A percentile compares a stretch with the other conserved stretches of the same genome.
Evolutionary conservation across 2,888 invertebrate species (phyloP).

Genomic region (Nomada fucata): DNA sequence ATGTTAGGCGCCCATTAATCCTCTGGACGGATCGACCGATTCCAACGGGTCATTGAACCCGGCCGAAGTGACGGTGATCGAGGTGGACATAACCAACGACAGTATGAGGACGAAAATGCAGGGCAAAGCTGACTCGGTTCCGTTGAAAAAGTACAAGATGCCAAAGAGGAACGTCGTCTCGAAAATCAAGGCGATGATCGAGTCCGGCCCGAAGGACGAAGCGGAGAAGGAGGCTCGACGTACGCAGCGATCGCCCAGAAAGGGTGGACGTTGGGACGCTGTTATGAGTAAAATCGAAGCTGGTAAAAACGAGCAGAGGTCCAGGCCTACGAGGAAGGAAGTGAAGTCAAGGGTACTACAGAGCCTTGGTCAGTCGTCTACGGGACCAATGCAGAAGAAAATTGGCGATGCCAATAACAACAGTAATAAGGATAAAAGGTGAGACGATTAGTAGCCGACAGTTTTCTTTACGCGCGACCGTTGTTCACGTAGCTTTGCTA

Average conservation of each 20-base stretch:
- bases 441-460: not conserved
- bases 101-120: constrained; percentile 62
- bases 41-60: constrained; percentile 68
- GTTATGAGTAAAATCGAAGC: constrained; percentile 93
- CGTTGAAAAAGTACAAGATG: constrained; percentile 90
- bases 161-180: constrained; percentile 91
- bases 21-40: constrained; percentile 69
- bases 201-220: constrained; percentile 85
- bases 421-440: constrained; percentile 78
- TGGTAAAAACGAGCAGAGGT: constrained; percentile 88
- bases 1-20: constrained; percentile 60
- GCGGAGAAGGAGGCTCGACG: constrained; percentile 86
- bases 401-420: constrained; percentile 79
- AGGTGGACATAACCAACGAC: constrained; percentile 70
- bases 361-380: constrained; percentile 73
- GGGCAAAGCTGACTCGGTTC: constrained; percentile 72
- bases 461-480: not conserved
- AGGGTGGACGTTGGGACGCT: constrained; percentile 91
- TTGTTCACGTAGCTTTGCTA: not conserved
- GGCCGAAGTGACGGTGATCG: constrained; percentile 75
- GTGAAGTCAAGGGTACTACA: constrained; percentile 92
- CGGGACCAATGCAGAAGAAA: constrained; percentile 72
- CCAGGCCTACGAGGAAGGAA: constrained; percentile 91
- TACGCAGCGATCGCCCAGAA: constrained; percentile 86
- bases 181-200: constrained; percentile 90